Conservation (phyloP, 2,888 invertebrate species). For the Palloptera scutellata region DNA sequence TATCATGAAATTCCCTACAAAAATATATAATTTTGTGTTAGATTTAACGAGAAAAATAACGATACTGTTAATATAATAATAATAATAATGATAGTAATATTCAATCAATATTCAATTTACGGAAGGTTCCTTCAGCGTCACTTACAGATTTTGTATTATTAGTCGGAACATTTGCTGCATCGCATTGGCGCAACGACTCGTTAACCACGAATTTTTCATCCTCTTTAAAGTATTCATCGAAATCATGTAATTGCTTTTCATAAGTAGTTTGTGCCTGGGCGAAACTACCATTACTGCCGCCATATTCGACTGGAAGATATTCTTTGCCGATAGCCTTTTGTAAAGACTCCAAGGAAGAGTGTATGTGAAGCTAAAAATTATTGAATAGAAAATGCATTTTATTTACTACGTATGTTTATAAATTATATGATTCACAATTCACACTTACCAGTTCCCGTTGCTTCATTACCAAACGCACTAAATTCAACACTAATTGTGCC, state of each 20-base stretch:
- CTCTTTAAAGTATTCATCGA: slow-evolving; percentile 51
- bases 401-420: too few relatives aligned
- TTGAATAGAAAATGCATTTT: background rate
- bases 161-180: background rate
- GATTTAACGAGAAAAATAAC: slow-evolving; percentile 13
- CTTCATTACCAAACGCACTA: slow-evolving; percentile 56
- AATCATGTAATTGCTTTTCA: slow-evolving; percentile 46
- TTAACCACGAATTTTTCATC: slow-evolving; percentile 53
- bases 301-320: slow-evolving; percentile 72
- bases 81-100: slow-evolving; percentile 17
- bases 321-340: slow-evolving; percentile 69
- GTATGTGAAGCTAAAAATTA: slow-evolving; percentile 50
- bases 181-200: slow-evolving; percentile 42
- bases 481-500: slow-evolving; percentile 51
- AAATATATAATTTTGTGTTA: too few relatives aligned
- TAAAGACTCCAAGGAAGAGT: slow-evolving; percentile 54
- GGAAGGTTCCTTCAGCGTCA: slow-evolving; percentile 49
- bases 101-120: slow-evolving; percentile 55
- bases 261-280: slow-evolving; percentile 46
- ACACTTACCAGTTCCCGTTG: slow-evolving; percentile 54
- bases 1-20: background rate
- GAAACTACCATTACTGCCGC: slow-evolving; percentile 69
- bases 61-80: slow-evolving; percentile 2
- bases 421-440: background rate
- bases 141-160: slow-evolving; percentile 23